These are phyloP conservation scores for Neolamprologus brichardi DNA, from an alignment of 2,113 vertebrate genomes.

Conservation along the genomic window DNA sequence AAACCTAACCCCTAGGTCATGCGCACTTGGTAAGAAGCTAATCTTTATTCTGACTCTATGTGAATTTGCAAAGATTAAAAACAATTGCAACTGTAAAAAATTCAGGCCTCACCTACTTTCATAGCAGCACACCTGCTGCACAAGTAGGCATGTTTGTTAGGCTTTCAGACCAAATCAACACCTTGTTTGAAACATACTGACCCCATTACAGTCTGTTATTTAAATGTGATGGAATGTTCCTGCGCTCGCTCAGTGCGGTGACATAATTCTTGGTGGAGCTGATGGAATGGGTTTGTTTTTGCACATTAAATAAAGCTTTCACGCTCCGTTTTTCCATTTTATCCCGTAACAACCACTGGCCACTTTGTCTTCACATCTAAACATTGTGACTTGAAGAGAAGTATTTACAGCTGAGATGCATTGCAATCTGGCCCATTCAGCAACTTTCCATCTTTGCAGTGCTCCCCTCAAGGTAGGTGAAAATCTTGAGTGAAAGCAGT, in stretches of 20 bases:
- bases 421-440: neutral
- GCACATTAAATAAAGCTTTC: neutral
- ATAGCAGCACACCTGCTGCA: neutral
- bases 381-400: neutral
- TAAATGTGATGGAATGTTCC: neutral
- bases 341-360: neutral
- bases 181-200: neutral
- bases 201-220: neutral
- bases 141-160: neutral
- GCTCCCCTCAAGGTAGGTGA: neutral
- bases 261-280: neutral
- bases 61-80: neutral
- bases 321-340: conserved; percentile 1
- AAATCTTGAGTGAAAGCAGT: conserved; percentile 14
- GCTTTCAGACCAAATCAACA: neutral
- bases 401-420: neutral
- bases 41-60: neutral
- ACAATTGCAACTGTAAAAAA: neutral
- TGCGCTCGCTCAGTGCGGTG: neutral
- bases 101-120: neutral
- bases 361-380: conserved; percentile 2
- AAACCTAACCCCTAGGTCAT: neutral
- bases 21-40: neutral
- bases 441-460: conserved; percentile 22
- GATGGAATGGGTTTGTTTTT: neutral